Evolutionary conservation across 2,888 invertebrate genomes (phyloP).

Genomic region (Nezara viridula): DNA sequence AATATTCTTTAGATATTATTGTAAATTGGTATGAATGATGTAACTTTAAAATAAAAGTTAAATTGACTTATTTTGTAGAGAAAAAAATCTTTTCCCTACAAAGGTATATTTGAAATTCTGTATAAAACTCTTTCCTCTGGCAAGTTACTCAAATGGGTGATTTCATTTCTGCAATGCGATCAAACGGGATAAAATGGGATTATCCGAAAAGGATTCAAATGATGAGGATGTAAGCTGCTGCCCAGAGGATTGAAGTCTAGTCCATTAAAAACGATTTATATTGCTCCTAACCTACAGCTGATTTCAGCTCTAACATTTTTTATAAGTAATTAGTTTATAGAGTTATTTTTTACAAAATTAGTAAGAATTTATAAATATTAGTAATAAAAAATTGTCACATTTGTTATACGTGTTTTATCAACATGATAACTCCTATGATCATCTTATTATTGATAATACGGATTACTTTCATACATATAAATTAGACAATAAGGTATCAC

Average conservation of each 20-base stretch:
- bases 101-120: background rate
- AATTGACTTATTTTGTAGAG: too few relatives aligned
- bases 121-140: background rate
- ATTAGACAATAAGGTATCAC: too few relatives aligned
- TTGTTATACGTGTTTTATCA: too few relatives aligned
- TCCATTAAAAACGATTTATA: background rate
- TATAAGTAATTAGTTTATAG: background rate
- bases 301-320: background rate
- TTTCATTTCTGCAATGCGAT: constrained; percentile 15
- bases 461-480: too few relatives aligned
- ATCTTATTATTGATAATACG: too few relatives aligned
- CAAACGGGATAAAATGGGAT: constrained; percentile 19
- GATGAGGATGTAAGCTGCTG: constrained; percentile 21
- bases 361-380: too few relatives aligned
- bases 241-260: background rate
- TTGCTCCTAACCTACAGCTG: background rate
- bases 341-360: background rate
- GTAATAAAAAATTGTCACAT: too few relatives aligned
- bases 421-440: too few relatives aligned
- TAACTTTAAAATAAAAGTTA: background rate
- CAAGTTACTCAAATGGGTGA: background rate
- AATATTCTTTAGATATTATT: too few relatives aligned
- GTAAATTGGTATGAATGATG: background rate
- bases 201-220: background rate
- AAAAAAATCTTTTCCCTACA: background rate